Percentiles rank a stretch among this genome's conserved stretches.
These are phyloP conservation scores for Aptenodytes patagonicus DNA, from an alignment of 2,113 vertebrate genomes.

Conservation along the genomic window DNA sequence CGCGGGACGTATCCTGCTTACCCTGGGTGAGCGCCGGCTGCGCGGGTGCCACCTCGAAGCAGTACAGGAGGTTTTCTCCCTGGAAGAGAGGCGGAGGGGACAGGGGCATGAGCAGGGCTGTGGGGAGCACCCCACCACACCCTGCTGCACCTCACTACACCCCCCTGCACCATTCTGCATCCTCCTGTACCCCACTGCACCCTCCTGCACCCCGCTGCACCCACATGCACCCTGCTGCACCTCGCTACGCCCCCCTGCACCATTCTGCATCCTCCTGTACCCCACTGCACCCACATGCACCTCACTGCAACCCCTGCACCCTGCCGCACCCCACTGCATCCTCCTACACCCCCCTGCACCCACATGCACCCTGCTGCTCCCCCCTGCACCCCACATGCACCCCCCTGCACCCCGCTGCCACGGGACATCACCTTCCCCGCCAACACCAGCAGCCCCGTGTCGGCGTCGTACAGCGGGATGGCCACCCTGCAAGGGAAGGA, in stretches of 20 bases:
- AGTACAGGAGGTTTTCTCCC: slow-evolving; percentile 86
- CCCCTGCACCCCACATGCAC: no score
- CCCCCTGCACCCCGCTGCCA: rapidly evolving
- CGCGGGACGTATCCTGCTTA: slow-evolving; percentile 25
- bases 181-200: no score
- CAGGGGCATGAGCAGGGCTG: background rate
- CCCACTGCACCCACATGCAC: background rate
- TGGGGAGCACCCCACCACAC: background rate
- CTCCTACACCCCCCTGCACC: no score
- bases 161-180: background rate
- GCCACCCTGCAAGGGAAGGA: slow-evolving; percentile 71
- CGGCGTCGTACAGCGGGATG: slow-evolving; percentile 86
- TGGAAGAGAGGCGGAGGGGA: slow-evolving; percentile 31
- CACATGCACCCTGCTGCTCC: background rate
- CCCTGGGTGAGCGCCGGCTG: slow-evolving; percentile 83
- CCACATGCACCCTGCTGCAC: background rate
- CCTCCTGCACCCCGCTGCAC: no score
- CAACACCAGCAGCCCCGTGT: slow-evolving; percentile 86
- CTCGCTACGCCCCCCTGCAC: no score
- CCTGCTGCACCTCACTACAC: background rate
- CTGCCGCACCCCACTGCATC: no score
- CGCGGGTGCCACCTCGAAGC: slow-evolving; percentile 79
- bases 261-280: no score
- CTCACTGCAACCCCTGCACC: background rate
- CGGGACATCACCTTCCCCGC: slow-evolving; percentile 81